phyloP scores from a whole-genome alignment of 92 coral and sea anemone species.

The Siderastrea radians region DNA sequence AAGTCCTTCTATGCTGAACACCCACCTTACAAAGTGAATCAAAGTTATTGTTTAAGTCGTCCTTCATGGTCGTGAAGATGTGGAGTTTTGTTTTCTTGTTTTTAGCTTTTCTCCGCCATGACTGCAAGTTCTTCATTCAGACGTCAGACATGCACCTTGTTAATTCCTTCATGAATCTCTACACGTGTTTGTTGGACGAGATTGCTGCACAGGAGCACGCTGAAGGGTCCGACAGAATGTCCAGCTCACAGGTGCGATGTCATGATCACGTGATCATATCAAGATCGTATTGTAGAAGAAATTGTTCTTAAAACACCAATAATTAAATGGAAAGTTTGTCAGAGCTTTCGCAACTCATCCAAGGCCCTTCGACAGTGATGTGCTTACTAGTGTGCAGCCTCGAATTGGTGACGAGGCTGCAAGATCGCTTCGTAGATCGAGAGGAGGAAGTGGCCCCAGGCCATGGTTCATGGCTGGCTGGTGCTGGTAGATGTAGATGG shows the following conservation, averaged over 20 bases:
- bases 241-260: slow-evolving; percentile 82
- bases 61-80: neutral
- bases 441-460: no score
- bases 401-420: no score
- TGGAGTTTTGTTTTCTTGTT: neutral
- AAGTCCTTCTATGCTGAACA: no score
- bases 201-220: slow-evolving; percentile 95
- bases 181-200: slow-evolving; percentile 94
- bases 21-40: neutral
- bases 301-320: no score
- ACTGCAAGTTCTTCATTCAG: slow-evolving; percentile 93
- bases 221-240: slow-evolving; percentile 96
- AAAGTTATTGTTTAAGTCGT: neutral
- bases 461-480: no score
- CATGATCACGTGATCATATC: neutral
- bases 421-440: no score
- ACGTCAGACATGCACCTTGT: slow-evolving; percentile 95
- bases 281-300: no score
- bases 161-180: slow-evolving; percentile 90
- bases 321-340: no score
- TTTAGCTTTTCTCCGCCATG: slow-evolving; percentile 93
- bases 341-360: no score
- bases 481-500: no score
- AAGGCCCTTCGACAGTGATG: no score
- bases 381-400: no score